Evolutionary conservation across 2,888 invertebrate genomes (phyloP).

Genomic region (Netelia inedita): DNA sequence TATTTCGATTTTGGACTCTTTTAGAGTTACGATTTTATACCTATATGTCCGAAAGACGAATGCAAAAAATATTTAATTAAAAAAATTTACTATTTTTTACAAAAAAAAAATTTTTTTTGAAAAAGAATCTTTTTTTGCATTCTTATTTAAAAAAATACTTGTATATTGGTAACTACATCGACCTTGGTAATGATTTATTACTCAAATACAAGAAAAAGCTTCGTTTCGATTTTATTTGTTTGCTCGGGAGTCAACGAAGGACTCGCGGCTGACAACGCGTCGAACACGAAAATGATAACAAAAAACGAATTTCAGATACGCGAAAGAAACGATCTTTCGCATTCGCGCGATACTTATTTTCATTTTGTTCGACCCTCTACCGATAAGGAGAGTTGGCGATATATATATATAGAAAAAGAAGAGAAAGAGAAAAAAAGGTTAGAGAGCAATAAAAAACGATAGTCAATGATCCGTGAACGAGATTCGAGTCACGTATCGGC

Average conservation of each 20-base stretch:
- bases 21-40: neutral
- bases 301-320: neutral
- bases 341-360: neutral
- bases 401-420: neutral
- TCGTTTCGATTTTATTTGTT: neutral
- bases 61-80: neutral
- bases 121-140: neutral
- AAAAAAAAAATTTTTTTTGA: neutral
- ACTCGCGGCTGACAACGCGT: neutral
- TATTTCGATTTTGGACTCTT: neutral
- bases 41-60: neutral
- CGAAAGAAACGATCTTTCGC: neutral
- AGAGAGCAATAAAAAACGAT: conserved; percentile 17
- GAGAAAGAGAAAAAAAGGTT: neutral
- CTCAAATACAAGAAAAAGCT: too few species aligned
- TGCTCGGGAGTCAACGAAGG: neutral
- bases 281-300: too few species aligned
- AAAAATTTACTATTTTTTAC: neutral
- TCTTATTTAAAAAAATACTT: neutral
- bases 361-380: conserved; percentile 16
- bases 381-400: neutral
- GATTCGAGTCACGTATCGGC: conserved; percentile 57
- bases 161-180: too few species aligned
- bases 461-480: conserved; percentile 47
- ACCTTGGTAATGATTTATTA: too few species aligned